These are phyloP conservation scores for Meda fulgida DNA, from an alignment of 2,797 vertebrate species.

Conservation along the genomic window DNA sequence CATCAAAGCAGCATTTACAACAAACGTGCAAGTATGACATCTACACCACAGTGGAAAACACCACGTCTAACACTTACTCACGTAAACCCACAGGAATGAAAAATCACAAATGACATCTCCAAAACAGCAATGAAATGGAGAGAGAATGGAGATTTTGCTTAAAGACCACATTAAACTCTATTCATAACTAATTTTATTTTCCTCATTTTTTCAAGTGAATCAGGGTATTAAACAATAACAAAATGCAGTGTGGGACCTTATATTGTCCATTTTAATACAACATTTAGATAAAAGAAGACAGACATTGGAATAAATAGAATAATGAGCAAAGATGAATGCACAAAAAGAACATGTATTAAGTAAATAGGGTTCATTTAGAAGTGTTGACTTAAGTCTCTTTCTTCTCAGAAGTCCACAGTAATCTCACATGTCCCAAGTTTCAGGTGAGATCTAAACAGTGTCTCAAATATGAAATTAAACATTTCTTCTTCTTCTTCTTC, in stretches of 20 bases:
- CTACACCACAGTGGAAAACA: constrained; percentile 12
- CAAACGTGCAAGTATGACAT: neutral
- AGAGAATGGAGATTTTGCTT: neutral
- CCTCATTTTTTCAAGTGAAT: neutral
- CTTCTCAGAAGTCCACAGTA: too few species aligned
- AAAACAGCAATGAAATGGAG: neutral
- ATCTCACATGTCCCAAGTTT: too few species aligned
- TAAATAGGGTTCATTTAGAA: too few species aligned
- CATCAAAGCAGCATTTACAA: neutral
- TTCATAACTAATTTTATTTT: neutral
- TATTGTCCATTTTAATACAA: neutral
- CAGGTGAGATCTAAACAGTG: too few species aligned
- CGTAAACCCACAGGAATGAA: neutral
- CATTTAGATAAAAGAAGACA: neutral
- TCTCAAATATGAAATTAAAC: too few species aligned
- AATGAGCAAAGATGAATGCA: too few species aligned
- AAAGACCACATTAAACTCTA: neutral
- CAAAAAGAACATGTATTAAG: too few species aligned
- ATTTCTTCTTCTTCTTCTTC: too few species aligned
- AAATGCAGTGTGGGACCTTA: too few species aligned
- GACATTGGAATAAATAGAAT: too few species aligned
- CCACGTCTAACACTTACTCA: neutral
- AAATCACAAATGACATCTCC: neutral
- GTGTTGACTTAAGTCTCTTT: too few species aligned
- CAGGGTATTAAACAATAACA: neutral